Evolutionary conservation across 1,140 invertebrate genomes (phyloP).

Genomic region (Eupristina koningsbergeri): DNA sequence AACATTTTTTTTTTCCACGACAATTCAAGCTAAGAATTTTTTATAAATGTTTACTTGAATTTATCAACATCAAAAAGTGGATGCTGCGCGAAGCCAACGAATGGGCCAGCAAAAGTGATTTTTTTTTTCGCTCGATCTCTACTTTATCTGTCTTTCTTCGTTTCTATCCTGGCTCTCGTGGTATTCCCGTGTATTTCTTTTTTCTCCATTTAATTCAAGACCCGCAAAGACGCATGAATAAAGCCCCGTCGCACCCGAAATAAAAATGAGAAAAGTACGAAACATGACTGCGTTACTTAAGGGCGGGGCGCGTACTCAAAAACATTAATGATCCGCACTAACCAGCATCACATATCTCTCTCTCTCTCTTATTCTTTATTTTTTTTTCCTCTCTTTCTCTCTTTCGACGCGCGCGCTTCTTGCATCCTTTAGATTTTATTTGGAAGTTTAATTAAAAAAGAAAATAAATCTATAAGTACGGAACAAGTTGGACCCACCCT

Average conservation of each 20-base stretch:
- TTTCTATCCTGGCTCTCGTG: not conserved
- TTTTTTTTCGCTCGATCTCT: not conserved
- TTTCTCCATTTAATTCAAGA: constrained; percentile 32
- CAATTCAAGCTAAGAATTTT: too few species aligned
- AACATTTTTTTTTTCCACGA: too few species aligned
- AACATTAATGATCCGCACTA: constrained; percentile 47
- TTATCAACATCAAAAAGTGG: not conserved
- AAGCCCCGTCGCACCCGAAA: constrained; percentile 41
- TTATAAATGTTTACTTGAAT: too few species aligned
- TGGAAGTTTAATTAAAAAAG: constrained; percentile 41
- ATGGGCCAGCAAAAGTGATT: not conserved
- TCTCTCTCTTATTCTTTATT: not conserved
- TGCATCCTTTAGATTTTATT: constrained; percentile 25
- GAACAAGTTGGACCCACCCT: not conserved
- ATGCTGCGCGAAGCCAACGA: not conserved
- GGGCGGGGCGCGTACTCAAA: constrained; percentile 37
- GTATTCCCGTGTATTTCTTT: constrained; percentile 6
- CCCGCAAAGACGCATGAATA: constrained; percentile 45
- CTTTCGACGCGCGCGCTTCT: not conserved
- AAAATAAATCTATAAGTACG: constrained; percentile 19
- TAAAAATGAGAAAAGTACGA: constrained; percentile 41
- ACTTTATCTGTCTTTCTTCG: not conserved
- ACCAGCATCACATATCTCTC: constrained; percentile 29
- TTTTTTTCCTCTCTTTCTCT: not conserved
- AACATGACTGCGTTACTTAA: constrained; percentile 50